Percentiles rank a stretch among this genome's conserved stretches.
These are phyloP conservation scores for Acrobasis consociella DNA, from an alignment of 2,888 invertebrate genomes.

Conservation along the genomic window DNA sequence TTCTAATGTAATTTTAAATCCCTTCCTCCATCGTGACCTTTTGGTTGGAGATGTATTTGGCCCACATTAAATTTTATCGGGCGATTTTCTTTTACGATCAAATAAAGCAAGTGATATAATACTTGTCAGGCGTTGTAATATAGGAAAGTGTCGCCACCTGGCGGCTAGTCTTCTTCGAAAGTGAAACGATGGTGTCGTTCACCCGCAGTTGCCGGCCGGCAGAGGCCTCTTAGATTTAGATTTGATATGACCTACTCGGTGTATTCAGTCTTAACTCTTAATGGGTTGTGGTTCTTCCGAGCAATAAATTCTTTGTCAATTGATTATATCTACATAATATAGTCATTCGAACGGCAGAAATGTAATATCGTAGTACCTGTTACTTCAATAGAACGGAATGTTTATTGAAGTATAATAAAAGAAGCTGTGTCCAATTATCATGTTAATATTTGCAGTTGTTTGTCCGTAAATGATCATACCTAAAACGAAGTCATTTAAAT, in stretches of 20 bases:
- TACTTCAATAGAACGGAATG: background rate
- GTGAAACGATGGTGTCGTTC: conserved; percentile 68
- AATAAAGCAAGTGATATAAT: conserved; percentile 24
- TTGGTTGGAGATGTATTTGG: conserved; percentile 4
- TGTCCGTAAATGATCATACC: background rate
- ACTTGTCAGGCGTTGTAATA: conserved; percentile 41
- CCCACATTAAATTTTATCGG: background rate
- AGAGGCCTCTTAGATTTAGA: conserved; percentile 31
- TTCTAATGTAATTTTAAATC: background rate
- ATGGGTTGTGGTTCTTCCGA: conserved; percentile 14
- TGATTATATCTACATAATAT: conserved; percentile 11
- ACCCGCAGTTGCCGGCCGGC: conserved; percentile 49
- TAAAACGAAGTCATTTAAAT: no score
- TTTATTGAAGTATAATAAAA: background rate
- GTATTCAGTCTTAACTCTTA: conserved; percentile 2
- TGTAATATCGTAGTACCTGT: background rate
- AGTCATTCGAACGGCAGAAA: conserved; percentile 18
- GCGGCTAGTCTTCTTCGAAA: conserved; percentile 55
- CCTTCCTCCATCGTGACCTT: background rate
- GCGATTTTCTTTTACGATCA: conserved; percentile 1
- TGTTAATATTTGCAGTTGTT: background rate
- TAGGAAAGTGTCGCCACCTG: conserved; percentile 67
- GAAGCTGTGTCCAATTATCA: background rate
- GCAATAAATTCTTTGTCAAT: conserved; percentile 14
- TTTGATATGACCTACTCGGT: conserved; percentile 26